Percentiles rank a stretch among this genome's conserved stretches.
Conservation (phyloP, 2,888 invertebrate species). For the Coleophora flavipennella region DNA sequence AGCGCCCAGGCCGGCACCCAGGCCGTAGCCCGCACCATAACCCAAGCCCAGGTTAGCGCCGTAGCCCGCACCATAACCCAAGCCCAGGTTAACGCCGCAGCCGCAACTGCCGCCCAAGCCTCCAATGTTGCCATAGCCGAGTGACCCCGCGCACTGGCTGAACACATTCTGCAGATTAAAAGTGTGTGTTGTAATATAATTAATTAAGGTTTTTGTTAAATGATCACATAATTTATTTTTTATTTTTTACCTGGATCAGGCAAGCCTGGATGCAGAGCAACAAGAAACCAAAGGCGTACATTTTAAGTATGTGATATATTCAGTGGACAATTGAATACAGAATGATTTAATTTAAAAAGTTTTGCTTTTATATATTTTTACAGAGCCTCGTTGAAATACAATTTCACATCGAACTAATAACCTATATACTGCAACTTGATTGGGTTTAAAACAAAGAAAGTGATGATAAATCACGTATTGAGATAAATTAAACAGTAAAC, state of each 20-base stretch:
- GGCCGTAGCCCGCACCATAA: no score
- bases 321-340: conserved; percentile 3
- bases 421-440: no score
- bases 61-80: not conserved
- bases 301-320: conserved; percentile 12
- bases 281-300: conserved; percentile 26
- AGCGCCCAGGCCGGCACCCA: not conserved
- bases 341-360: not conserved
- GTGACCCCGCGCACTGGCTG: conserved; percentile 5
- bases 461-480: no score
- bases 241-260: conserved; percentile 26
- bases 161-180: conserved; percentile 1
- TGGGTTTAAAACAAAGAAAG: no score
- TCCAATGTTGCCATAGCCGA: not conserved
- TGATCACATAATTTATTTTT: no score
- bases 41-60: not conserved
- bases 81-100: not conserved
- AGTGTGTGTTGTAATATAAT: no score
- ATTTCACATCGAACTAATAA: no score
- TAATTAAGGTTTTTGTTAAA: no score
- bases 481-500: no score
- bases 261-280: conserved; percentile 33
- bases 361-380: not conserved
- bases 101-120: no score
- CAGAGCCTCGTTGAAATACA: no score